These are phyloP conservation scores for Eulemur albifrons DNA, from an alignment of 2,797 vertebrate genomes.

Conservation along the genomic window DNA sequence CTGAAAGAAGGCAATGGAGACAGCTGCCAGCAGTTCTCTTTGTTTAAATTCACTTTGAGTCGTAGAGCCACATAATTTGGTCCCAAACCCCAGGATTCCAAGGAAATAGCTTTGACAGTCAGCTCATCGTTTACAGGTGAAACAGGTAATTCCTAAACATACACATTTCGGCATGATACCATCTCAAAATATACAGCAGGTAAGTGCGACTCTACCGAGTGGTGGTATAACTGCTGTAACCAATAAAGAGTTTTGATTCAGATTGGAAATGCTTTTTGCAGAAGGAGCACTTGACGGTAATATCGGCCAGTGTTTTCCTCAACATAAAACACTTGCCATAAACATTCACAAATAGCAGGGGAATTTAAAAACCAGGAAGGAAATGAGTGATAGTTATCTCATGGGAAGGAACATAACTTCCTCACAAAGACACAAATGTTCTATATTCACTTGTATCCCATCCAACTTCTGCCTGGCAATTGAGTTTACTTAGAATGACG, in stretches of 20 bases:
- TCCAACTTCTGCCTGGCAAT: neutral
- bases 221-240: no score
- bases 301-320: neutral
- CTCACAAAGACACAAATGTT: neutral
- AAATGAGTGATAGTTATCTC: neutral
- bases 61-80: neutral
- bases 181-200: neutral
- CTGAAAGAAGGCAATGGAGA: neutral
- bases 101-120: neutral
- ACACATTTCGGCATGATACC: neutral
- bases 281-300: neutral
- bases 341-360: constrained; percentile 29
- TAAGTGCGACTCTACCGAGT: neutral
- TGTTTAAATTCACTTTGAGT: neutral
- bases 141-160: neutral
- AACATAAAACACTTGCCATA: neutral
- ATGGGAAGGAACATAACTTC: constrained; percentile 8
- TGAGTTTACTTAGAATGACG: neutral
- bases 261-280: neutral
- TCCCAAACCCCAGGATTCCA: neutral
- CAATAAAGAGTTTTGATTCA: neutral
- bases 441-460: neutral
- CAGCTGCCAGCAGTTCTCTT: neutral
- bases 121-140: neutral
- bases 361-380: constrained; percentile 61